Percentiles rank a stretch among this genome's conserved stretches.
phyloP scores from a whole-genome alignment of 53 echinoderm and acorn worm genomes.

The Echinometra lucunter region DNA sequence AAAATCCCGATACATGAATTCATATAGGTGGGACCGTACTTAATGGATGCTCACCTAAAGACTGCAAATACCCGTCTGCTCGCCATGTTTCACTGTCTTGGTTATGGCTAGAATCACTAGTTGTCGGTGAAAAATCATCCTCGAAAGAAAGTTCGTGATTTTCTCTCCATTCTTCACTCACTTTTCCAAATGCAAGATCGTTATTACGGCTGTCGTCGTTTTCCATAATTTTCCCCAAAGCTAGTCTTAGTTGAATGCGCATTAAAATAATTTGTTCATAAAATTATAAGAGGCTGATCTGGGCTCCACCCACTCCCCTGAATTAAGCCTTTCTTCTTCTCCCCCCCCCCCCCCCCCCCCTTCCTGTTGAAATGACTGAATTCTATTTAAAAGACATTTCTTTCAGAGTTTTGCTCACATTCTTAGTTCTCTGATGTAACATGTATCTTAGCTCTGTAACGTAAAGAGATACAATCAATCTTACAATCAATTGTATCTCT shows the following conservation, averaged over 20 bases:
- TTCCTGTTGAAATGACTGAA: background rate
- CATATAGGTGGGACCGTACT: constrained; percentile 20
- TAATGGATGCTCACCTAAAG: constrained; percentile 27
- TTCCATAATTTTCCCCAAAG: background rate
- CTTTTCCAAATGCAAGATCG: constrained; percentile 48
- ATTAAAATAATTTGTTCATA: background rate
- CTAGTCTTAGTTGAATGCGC: background rate
- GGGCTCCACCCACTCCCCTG: background rate
- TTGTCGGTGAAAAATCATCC: constrained; percentile 45
- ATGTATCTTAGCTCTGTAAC: no score
- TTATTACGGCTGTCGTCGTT: constrained; percentile 19
- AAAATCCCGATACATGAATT: background rate
- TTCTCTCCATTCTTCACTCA: constrained; percentile 9
- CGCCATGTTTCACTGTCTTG: constrained; percentile 35
- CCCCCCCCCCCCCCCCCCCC: background rate
- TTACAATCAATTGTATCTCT: no score
- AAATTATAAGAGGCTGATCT: no score
- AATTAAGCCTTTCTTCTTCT: background rate
- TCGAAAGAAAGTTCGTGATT: constrained; percentile 33
- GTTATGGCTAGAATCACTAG: background rate
- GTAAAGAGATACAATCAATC: no score
- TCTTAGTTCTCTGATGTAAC: no score
- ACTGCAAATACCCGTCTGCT: constrained; percentile 52
- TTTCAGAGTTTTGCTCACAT: no score
- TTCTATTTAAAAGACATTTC: background rate